These are phyloP conservation scores for Phyto melanocephala DNA, from an alignment of 2,888 invertebrate species.

Conservation along the genomic window DNA sequence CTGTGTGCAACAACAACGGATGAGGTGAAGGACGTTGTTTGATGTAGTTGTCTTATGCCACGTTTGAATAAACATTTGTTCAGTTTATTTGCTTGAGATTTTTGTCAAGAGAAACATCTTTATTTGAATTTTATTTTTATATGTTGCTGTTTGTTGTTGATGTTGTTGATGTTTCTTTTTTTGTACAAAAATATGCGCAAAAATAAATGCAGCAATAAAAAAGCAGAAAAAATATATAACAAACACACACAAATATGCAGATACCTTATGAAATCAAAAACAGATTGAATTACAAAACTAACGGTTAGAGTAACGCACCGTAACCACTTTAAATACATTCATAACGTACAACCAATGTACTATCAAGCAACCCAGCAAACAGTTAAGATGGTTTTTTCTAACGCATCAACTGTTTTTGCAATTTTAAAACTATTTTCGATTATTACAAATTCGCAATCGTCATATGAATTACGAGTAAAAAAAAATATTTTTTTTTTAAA, in stretches of 20 bases:
- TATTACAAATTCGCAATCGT: background rate
- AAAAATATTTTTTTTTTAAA: background rate
- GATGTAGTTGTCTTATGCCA: constrained; percentile 18
- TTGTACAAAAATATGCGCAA: constrained; percentile 34
- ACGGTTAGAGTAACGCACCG: constrained; percentile 59
- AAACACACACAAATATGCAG: background rate
- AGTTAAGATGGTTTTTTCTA: background rate
- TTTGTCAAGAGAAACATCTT: constrained; percentile 10
- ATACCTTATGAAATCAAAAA: constrained; percentile 41
- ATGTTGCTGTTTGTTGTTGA: background rate
- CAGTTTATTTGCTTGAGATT: constrained; percentile 11
- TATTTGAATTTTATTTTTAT: constrained; percentile 13
- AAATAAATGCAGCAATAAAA: constrained; percentile 22
- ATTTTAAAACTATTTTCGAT: background rate
- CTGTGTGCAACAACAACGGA: constrained; percentile 28
- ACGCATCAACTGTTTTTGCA: too few relatives aligned
- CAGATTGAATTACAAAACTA: constrained; percentile 63
- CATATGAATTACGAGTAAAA: constrained; percentile 24
- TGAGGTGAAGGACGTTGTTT: constrained; percentile 64
- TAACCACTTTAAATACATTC: constrained; percentile 10
- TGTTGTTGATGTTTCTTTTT: too few relatives aligned
- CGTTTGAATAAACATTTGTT: constrained; percentile 40
- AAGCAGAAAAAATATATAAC: background rate
- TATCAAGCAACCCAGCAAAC: constrained; percentile 15
- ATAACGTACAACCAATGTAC: background rate